Evolutionary conservation across 2,113 vertebrate species (phyloP).

Genomic region (Meriones unguiculatus): DNA sequence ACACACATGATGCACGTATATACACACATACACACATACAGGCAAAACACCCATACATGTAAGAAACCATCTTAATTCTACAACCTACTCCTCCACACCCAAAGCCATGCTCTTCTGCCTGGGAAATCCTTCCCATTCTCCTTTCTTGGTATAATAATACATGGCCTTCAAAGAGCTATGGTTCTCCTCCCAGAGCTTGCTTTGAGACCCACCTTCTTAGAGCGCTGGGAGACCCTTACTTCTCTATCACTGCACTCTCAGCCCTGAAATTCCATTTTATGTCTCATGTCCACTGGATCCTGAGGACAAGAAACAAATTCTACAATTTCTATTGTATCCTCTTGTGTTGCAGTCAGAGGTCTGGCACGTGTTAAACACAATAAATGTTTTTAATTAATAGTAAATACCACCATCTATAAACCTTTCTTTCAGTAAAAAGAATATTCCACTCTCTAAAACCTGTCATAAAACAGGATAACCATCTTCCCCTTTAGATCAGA

Average conservation of each 20-base stretch:
- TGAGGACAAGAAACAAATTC: conserved; percentile 17
- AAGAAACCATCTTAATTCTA: neutral
- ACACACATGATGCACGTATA: neutral
- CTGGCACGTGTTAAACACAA: neutral
- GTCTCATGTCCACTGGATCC: neutral
- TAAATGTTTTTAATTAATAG: conserved; percentile 10
- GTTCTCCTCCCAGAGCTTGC: neutral
- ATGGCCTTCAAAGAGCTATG: neutral
- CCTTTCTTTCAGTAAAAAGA: conserved; percentile 23
- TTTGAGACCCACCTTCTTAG: neutral
- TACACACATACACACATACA: neutral
- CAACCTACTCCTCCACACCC: neutral
- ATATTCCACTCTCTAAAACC: conserved; percentile 12
- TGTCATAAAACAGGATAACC: conserved; percentile 23
- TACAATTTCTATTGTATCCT: neutral
- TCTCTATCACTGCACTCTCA: neutral
- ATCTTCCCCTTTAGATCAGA: conserved; percentile 23
- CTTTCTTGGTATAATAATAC: conserved; percentile 18
- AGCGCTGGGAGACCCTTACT: neutral
- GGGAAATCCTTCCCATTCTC: neutral
- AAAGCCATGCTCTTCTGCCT: neutral
- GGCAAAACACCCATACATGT: neutral
- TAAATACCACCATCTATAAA: neutral
- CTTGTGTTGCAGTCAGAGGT: neutral
- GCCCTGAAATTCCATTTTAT: neutral